A percentile compares a stretch with the other conserved stretches of the same genome.
Conservation (phyloP, 2,797 vertebrate genomes). For the Cuculus canorus region DNA sequence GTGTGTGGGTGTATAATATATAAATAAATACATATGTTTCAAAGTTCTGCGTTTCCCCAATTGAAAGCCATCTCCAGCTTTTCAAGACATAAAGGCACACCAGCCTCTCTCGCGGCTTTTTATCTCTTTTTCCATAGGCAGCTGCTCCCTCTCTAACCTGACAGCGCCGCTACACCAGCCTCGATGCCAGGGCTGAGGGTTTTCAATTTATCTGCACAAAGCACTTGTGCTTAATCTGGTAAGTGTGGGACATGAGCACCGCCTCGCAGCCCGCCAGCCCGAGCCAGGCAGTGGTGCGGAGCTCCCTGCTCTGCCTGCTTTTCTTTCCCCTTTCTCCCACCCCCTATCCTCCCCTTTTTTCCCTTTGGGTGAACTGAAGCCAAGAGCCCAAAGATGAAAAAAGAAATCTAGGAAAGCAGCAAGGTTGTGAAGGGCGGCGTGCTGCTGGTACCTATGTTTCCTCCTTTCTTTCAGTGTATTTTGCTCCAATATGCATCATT, state of each 20-base stretch:
- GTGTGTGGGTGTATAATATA: not conserved
- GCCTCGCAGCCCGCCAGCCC: not conserved
- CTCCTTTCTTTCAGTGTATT: not conserved
- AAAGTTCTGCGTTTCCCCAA: not conserved
- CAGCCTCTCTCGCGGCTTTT: not conserved
- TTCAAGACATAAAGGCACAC: not conserved
- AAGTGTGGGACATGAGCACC: not conserved
- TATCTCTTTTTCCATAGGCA: conserved; percentile 47
- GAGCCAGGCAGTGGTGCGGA: not conserved
- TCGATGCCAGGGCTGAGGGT: conserved; percentile 29
- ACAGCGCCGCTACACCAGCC: not conserved
- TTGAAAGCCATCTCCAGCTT: not conserved
- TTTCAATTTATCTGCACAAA: conserved; percentile 55
- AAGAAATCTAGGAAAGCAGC: not conserved
- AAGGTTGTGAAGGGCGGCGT: not conserved
- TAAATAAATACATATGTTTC: not conserved
- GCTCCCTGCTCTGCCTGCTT: not conserved
- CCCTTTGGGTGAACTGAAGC: not conserved
- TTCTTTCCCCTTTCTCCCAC: not conserved
- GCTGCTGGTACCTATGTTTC: not conserved
- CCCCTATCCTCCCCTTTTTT: too few relatives aligned
- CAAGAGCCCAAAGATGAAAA: not conserved
- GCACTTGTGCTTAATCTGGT: conserved; percentile 51
- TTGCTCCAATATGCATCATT: not conserved
- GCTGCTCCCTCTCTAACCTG: conserved; percentile 25